Conservation (phyloP, 2,888 invertebrate species). For the Aleiodes alternator region DNA sequence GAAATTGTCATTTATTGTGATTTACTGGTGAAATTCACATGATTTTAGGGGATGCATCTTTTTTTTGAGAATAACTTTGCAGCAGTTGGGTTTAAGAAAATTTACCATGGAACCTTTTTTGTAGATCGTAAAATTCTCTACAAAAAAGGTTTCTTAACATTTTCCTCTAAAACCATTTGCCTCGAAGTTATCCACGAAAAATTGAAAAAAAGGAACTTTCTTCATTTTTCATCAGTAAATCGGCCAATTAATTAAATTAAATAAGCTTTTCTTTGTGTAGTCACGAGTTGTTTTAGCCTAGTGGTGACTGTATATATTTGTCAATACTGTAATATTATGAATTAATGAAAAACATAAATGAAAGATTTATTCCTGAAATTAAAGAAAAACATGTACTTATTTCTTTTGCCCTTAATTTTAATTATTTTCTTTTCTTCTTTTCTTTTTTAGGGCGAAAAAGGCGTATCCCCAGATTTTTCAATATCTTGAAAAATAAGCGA, state of each 20-base stretch:
- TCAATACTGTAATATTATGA: slow-evolving; percentile 73
- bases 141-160: too few species aligned
- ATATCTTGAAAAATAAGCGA: too few species aligned
- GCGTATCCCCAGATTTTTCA: too few species aligned
- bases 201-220: too few species aligned
- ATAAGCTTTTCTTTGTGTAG: slow-evolving; percentile 57
- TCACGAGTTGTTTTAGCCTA: slow-evolving; percentile 66
- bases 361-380: slow-evolving; percentile 27
- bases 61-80: slow-evolving; percentile 3
- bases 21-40: slow-evolving; percentile 8
- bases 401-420: slow-evolving; percentile 26
- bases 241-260: slow-evolving; percentile 28
- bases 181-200: too few species aligned
- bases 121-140: too few species aligned
- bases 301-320: slow-evolving; percentile 74
- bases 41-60: slow-evolving; percentile 24
- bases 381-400: neutral
- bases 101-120: too few species aligned
- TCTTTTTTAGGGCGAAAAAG: too few species aligned
- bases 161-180: too few species aligned
- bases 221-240: slow-evolving; percentile 12
- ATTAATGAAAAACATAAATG: slow-evolving; percentile 55
- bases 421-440: neutral
- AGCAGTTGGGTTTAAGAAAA: too few species aligned
- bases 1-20: slow-evolving; percentile 15